These are phyloP conservation scores for Ceratina japonica DNA, from an alignment of 1,140 invertebrate genomes.

Conservation along the genomic window DNA sequence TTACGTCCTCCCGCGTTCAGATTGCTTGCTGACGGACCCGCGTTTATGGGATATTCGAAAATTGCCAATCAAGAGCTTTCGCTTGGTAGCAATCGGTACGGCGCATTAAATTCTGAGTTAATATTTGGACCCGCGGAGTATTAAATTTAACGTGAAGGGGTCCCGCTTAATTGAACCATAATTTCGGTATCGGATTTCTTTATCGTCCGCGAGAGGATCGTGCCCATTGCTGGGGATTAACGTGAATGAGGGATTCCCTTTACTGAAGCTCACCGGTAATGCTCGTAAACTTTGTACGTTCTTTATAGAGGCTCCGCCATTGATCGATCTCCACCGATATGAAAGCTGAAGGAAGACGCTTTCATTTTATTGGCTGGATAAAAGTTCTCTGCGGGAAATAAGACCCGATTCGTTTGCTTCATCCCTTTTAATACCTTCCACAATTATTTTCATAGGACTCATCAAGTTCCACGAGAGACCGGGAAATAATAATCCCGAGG, in stretches of 20 bases:
- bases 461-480: no score
- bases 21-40: not conserved
- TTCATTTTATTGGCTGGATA: not conserved
- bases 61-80: slow-evolving; percentile 2
- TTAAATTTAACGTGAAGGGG: no score
- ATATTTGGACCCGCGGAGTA: not conserved
- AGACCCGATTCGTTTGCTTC: no score
- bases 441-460: no score
- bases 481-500: no score
- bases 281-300: slow-evolving; percentile 12
- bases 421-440: no score
- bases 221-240: not conserved
- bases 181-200: no score
- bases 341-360: not conserved
- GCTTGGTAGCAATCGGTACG: not conserved
- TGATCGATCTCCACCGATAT: not conserved
- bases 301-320: not conserved
- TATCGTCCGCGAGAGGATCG: not conserved
- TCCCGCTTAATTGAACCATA: no score
- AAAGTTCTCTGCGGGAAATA: no score
- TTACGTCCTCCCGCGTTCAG: not conserved
- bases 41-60: not conserved
- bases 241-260: not conserved
- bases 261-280: slow-evolving; percentile 6
- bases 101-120: not conserved